phyloP scores from a whole-genome alignment of 2,113 vertebrate genomes.

The Cichladusa arquata region DNA sequence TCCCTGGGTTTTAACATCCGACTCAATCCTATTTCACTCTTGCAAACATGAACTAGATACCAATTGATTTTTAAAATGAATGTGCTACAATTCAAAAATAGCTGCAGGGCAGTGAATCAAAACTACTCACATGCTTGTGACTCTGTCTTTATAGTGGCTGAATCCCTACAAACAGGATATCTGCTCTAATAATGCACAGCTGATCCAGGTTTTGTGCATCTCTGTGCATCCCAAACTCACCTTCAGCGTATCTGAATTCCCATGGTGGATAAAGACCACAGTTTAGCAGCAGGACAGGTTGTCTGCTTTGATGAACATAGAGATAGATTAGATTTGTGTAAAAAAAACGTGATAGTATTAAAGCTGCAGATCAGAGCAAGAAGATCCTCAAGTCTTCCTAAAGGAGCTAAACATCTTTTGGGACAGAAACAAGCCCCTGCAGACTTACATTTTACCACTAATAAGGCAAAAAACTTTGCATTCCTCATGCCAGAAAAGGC shows the following conservation, averaged over 20 bases:
- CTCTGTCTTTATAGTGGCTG: neutral
- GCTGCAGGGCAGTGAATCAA: neutral
- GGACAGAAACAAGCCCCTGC: neutral
- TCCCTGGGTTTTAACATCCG: neutral
- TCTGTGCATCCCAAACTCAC: neutral
- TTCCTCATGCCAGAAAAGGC: neutral
- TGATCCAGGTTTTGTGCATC: neutral
- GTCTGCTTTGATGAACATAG: neutral
- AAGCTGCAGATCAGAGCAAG: neutral
- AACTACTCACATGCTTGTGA: neutral
- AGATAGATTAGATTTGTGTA: neutral
- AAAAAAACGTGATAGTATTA: neutral
- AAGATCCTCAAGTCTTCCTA: neutral
- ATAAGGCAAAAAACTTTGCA: neutral
- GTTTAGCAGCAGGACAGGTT: neutral
- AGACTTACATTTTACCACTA: neutral
- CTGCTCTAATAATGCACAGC: neutral
- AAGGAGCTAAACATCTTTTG: neutral
- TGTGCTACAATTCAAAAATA: neutral
- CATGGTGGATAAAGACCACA: neutral
- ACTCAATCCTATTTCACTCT: neutral
- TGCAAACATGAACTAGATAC: slow-evolving; percentile 1
- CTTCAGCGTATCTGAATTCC: neutral
- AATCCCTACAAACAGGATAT: neutral
- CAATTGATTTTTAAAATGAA: slow-evolving; percentile 19